Percentiles rank a stretch among this genome's conserved stretches.
phyloP scores from a whole-genome alignment of 2,797 vertebrate genomes.

The Furcifer pardalis region DNA sequence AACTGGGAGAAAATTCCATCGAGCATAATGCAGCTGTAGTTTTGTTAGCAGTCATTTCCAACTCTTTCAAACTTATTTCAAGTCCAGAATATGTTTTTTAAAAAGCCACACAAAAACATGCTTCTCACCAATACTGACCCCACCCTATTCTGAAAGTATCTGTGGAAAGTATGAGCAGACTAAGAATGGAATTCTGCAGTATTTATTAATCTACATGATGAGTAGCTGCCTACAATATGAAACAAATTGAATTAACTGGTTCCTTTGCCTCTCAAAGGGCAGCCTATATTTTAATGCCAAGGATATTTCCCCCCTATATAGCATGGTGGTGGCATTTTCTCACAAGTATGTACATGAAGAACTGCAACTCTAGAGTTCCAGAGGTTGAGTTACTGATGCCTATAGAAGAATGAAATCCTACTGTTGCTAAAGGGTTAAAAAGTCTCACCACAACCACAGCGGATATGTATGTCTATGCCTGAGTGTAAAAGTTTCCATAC shows the following conservation, averaged over 20 bases:
- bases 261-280: neutral
- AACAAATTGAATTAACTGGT: neutral
- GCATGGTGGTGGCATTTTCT: too few relatives aligned
- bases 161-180: conserved; percentile 49
- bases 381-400: neutral
- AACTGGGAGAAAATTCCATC: too few relatives aligned
- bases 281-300: conserved; percentile 19
- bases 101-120: conserved; percentile 53
- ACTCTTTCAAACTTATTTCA: conserved; percentile 25
- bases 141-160: conserved; percentile 34
- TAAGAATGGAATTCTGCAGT: rapidly evolving
- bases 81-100: conserved; percentile 21
- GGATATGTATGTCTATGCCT: neutral
- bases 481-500: conserved; percentile 10
- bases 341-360: too few relatives aligned
- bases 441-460: conserved; percentile 9
- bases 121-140: conserved; percentile 1
- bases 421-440: conserved; percentile 7
- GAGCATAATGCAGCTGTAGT: too few relatives aligned
- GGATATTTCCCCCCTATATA: neutral
- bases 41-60: too few relatives aligned
- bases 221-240: neutral
- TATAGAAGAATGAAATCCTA: neutral
- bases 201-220: neutral
- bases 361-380: too few relatives aligned